phyloP scores from a whole-genome alignment of 2,113 vertebrate genomes.

The Tenrec ecaudatus region DNA sequence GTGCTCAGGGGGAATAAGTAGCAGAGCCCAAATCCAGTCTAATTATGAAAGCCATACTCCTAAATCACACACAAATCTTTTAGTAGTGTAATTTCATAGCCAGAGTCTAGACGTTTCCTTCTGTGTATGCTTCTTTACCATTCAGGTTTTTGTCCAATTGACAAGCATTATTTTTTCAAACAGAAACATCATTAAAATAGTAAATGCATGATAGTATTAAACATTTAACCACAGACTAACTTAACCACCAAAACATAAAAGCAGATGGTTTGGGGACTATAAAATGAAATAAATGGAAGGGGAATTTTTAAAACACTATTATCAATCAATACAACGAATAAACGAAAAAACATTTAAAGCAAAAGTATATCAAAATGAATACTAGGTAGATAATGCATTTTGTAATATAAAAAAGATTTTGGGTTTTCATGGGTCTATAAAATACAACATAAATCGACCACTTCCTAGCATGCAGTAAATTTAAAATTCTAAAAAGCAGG shows the following conservation, averaged over 20 bases:
- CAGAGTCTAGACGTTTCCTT: constrained; percentile 51
- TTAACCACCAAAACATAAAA: constrained; percentile 65
- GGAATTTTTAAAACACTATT: constrained; percentile 57
- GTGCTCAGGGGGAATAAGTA: constrained; percentile 26
- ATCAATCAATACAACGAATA: constrained; percentile 59
- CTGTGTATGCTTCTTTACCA: constrained; percentile 43
- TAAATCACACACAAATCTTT: constrained; percentile 64
- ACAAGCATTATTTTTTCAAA: constrained; percentile 46
- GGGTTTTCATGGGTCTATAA: constrained; percentile 13
- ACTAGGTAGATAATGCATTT: constrained; percentile 31
- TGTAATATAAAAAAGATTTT: constrained; percentile 54
- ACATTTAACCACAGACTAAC: constrained; percentile 60
- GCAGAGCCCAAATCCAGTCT: constrained; percentile 35
- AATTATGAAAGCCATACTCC: constrained; percentile 53
- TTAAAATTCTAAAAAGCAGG: constrained; percentile 44
- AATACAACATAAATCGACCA: constrained; percentile 57
- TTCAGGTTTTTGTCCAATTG: constrained; percentile 45
- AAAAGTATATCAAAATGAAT: constrained; percentile 40
- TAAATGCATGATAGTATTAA: constrained; percentile 45
- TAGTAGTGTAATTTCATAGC: constrained; percentile 39
- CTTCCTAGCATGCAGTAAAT: constrained; percentile 52
- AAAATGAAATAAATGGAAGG: constrained; percentile 56
- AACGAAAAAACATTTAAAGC: constrained; percentile 52
- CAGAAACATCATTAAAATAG: constrained; percentile 58
- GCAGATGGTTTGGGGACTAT: constrained; percentile 33